Evolutionary conservation across 2,113 vertebrate genomes (phyloP), one percentile per base, ranked within the genome.

Genomic region (Hyla sarda): DNA sequence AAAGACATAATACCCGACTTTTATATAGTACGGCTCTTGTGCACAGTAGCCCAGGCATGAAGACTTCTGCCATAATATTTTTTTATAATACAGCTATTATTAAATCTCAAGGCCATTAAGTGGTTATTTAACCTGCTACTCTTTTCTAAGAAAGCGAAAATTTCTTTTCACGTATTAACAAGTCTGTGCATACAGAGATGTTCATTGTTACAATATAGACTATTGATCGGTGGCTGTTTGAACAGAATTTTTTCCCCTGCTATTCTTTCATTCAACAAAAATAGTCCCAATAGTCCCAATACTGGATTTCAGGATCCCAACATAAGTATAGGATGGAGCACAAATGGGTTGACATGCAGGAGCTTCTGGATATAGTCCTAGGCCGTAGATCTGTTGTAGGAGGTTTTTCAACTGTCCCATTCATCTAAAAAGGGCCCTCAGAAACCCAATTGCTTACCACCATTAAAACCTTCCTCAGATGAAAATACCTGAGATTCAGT

Each of bases 11-110:
- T 80, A 71, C 76, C 54, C 78, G 52, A 21, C 62, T 86, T 81
- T 86, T 73, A 86, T 80, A 80, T 86, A 86, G 34, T 58, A 41
- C 14, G 34, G n/a, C 62, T 58, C 77, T 81, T 56, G 23, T 52
- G 62, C 75, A 72, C 62, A 32, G 77, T 86, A 73, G 76, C 17
- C 37, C 73, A 73, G 34, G 50, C 67, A 73, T 81, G 30, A 58
- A 79, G 65, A 37, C 58, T 81, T 21, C 65, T 45, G 84, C 76
- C 50, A 50, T 73, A 81, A 86, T 41, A 58, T 23, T 17, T 86
- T n/a, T 72, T 52, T 73, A 81, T 47, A 81, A 58, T 47, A 41
- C 32, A 45, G 32, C 30, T 48, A 56, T 73, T 86, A 60, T 54
- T 58, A 72, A 65, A 78, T 47, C 47, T 54, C 45, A 28, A 56